Evolutionary conservation across 2,797 vertebrate species (phyloP).

Genomic region (Micropoecilia bifurca): DNA sequence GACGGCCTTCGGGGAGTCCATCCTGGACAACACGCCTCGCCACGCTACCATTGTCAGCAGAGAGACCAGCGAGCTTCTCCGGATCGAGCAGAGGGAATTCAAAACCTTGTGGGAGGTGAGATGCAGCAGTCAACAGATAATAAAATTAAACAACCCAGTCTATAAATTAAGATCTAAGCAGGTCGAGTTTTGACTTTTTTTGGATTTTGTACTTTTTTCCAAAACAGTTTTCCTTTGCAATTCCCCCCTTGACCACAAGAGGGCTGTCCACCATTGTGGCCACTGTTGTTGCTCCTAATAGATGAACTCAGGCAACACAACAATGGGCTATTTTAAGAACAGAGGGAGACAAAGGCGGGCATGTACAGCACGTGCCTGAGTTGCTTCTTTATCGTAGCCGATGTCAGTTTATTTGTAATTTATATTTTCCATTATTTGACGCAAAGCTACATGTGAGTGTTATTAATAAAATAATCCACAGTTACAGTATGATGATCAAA

Average conservation of each 20-base stretch:
- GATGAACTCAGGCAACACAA: slow-evolving; percentile 20
- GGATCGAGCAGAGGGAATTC: slow-evolving; percentile 98
- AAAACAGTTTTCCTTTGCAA: slow-evolving; percentile 28
- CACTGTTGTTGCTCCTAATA: slow-evolving; percentile 19
- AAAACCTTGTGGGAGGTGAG: slow-evolving; percentile 97
- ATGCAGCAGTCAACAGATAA: background rate
- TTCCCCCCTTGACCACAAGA: slow-evolving; percentile 65
- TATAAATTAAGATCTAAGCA: background rate
- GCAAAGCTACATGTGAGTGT: background rate
- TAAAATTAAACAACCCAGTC: background rate
- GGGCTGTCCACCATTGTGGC: slow-evolving; percentile 51
- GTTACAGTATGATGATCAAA: background rate
- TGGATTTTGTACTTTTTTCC: background rate
- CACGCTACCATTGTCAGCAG: slow-evolving; percentile 97
- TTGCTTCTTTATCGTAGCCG: slow-evolving; percentile 2
- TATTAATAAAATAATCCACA: background rate
- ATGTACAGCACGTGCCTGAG: background rate
- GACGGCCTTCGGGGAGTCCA: slow-evolving; percentile 97
- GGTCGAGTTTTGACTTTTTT: background rate
- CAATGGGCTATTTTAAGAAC: slow-evolving; percentile 15
- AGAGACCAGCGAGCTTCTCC: slow-evolving; percentile 93
- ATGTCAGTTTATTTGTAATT: slow-evolving; percentile 12
- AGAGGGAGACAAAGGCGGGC: slow-evolving; percentile 4
- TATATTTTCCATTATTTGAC: background rate
- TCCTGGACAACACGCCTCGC: slow-evolving; percentile 97